A percentile compares a stretch with the other conserved stretches of the same genome.
phyloP scores from a whole-genome alignment of 2,797 vertebrate genomes.

The Basileuterus tristriatus region DNA sequence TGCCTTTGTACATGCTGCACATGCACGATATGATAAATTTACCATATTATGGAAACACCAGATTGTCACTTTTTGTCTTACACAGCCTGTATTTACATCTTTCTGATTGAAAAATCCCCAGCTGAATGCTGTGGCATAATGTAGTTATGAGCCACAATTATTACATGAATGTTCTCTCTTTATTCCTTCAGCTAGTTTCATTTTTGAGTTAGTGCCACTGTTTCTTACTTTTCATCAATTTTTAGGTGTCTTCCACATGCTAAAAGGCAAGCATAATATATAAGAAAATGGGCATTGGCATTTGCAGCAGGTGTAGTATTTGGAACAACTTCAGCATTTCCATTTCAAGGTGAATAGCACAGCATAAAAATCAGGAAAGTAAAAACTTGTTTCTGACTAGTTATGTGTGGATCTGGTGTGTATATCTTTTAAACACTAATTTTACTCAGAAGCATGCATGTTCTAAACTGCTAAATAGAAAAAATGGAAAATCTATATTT shows the following conservation, averaged over 20 bases:
- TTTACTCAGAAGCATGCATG: not conserved
- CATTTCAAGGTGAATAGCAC: not conserved
- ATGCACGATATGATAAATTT: not conserved
- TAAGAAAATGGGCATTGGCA: not conserved
- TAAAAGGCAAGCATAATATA: not conserved
- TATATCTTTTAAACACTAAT: not conserved
- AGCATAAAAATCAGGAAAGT: not conserved
- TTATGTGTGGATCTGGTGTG: not conserved
- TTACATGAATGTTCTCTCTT: not conserved
- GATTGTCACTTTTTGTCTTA: constrained; percentile 13
- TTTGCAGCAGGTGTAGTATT: not conserved
- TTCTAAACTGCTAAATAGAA: not conserved
- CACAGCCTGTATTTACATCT: not conserved
- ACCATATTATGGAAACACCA: constrained; percentile 7
- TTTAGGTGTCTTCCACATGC: not conserved
- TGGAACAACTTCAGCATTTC: not conserved
- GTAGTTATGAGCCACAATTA: not conserved
- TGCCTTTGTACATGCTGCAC: constrained; percentile 8
- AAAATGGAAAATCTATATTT: not conserved
- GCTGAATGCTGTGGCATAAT: not conserved
- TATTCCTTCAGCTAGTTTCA: not conserved
- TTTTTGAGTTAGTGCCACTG: not conserved
- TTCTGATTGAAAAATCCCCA: constrained; percentile 14
- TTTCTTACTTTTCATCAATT: not conserved
- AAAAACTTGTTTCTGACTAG: not conserved